Evolutionary conservation across 2,113 vertebrate species (phyloP), one percentile per base, ranked within the genome.

Genomic region (Cryptotis parvus): DNA sequence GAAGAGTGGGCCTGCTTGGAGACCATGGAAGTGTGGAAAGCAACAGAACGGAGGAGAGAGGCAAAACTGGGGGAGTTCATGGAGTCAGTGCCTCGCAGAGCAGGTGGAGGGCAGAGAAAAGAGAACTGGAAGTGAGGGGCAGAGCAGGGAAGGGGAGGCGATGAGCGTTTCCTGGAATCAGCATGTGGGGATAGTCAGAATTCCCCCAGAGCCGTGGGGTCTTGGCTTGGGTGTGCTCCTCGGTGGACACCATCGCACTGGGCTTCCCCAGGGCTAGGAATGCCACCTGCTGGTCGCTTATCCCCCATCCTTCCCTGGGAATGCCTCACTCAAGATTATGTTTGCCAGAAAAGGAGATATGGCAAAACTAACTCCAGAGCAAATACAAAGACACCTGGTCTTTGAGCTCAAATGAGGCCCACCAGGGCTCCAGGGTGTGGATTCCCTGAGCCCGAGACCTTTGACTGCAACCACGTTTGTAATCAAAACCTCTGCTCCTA

Each of bases 131-230:
- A 72, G 33, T 58, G 63, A 65, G 6, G 63, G 3, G 3, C 29
- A 65, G 10, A 22, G 37, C 75, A 33, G 22, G 22, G 24, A 27
- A 12, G 20, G 35, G 52, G 26, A 68, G 7, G 27, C 7, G 4
- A 24, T 65, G 11, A 7, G 8, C 0, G 27, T 3, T 6, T 18
- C 37, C 29, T 33, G 26, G 61, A 39, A 43, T 43, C 45, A 55
- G 9, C 31, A 45, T 1, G 35, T 27, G 52, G 85, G 35, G 37
- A 24, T 22, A 37, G 45, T 33, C 26, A 63, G 69, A 80, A 33
- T 55, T n/a, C 2, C 31, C 27, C 52, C 20, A 37, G 39, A 66
- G 22, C 4, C 15, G 9, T 0, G 1, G 14, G 37, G 6, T 2
- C 4, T 27, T 4, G 3, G 18, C 15, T 24, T 52, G 1, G 4